Evolutionary conservation across 1,140 invertebrate genomes (phyloP).

Genomic region (Cyclina sinensis): DNA sequence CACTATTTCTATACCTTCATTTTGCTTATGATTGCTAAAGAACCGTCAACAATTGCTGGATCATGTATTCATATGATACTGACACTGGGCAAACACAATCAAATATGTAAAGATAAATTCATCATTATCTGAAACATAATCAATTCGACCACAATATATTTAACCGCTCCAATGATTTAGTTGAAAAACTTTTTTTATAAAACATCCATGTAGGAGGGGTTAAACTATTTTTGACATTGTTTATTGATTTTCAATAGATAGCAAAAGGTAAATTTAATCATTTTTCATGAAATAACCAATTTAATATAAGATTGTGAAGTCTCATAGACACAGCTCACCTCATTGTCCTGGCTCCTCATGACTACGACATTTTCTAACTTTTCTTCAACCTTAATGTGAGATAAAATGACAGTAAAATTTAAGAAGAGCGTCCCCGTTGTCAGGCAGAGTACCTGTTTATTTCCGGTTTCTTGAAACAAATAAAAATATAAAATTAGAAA

Average conservation of each 20-base stretch:
- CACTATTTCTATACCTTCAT: constrained; percentile 24
- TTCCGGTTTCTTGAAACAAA: constrained; percentile 65
- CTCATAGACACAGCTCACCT: constrained; percentile 42
- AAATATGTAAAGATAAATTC: constrained; percentile 14
- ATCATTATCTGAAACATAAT: constrained; percentile 40
- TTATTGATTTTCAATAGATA: constrained; percentile 48
- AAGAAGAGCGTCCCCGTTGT: constrained; percentile 64
- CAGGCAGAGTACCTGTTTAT: constrained; percentile 70
- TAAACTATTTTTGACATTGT: not conserved
- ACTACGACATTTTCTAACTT: constrained; percentile 40
- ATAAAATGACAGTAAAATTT: constrained; percentile 28
- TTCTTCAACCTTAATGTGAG: not conserved
- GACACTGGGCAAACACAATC: constrained; percentile 9
- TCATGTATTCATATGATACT: constrained; percentile 37
- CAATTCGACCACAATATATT: constrained; percentile 6
- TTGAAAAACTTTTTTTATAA: not conserved
- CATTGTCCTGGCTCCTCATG: constrained; percentile 68
- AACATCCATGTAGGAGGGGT: too few species aligned
- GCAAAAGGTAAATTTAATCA: not conserved
- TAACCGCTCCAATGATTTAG: not conserved
- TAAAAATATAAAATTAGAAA: constrained; percentile 22
- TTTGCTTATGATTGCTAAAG: not conserved
- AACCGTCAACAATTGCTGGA: not conserved
- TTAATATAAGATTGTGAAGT: not conserved
- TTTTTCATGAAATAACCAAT: not conserved